Evolutionary conservation across 2,113 vertebrate genomes (phyloP), one percentile per base, ranked within the genome.

Genomic region (Prionailurus bengalensis): DNA sequence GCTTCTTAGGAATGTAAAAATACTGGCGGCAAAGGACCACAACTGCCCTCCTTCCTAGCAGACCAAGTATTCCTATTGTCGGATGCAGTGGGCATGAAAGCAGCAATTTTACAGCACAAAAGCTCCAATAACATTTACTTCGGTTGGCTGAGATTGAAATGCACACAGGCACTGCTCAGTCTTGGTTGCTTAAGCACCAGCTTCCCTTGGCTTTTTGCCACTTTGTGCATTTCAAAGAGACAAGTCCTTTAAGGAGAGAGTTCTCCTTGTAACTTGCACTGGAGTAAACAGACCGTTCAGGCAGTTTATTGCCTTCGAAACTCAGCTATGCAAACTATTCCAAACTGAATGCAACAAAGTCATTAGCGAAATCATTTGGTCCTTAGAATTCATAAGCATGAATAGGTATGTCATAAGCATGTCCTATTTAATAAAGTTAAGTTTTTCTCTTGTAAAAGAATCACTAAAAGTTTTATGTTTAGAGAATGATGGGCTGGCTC

Each of bases 61-160:
- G 98, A 98, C 98, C 97, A 96, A 98, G 98, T 98, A 99, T 99
- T 98, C 98, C 99, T 99, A 98, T 99, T 99, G 99, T 99, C 98
- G 97, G 99, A 99, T 98, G 99, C 99, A 99, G 97, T 98, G 98
- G 98, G 99, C 99, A 98, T 99, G 99, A 99, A 99, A 99, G 99
- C 98, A 98, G 99, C 98, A 99, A 99, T 99, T 99, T 99, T 99
- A 99, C 99, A 99, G 99, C 99, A 99, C 98, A 99, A 98, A 99
- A 99, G 99, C 98, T 99, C 99, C 99, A 99, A 99, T 99, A 99
- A 99, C 99, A 98, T 99, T 99, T 98, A 98, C 99, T 98, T 96
- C 98, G 97, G 98, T 98, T 98, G 98, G 99, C 98, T 98, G 99
- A 97, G 98, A 98, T 95, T 98, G 98, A 98, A 99, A 98, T 98